These are phyloP conservation scores for Takifugu ocellatus DNA, from an alignment of 2,797 vertebrate genomes.

Conservation along the genomic window DNA sequence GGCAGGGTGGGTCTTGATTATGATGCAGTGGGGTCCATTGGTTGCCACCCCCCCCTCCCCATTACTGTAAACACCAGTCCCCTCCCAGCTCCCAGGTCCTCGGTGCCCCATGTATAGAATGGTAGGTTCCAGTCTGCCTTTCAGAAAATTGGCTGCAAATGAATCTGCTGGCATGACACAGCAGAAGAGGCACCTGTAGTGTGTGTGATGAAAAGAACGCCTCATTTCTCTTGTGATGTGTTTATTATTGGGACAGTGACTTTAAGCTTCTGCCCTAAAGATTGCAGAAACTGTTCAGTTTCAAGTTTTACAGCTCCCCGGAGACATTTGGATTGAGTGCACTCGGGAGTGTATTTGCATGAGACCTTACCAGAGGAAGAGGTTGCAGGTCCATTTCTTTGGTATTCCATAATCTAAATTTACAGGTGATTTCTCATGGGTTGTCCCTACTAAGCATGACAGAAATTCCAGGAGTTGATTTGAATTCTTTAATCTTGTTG, in stretches of 20 bases:
- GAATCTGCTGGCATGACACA: constrained; percentile 66
- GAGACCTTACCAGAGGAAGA: too few relatives aligned
- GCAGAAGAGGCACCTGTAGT: constrained; percentile 49
- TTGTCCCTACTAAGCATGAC: background rate
- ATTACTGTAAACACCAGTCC: background rate
- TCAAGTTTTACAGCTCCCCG: too few relatives aligned
- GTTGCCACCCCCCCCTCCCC: constrained; percentile 4
- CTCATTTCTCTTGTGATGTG: background rate
- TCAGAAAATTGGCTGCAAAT: constrained; percentile 56
- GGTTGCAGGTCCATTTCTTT: too few relatives aligned
- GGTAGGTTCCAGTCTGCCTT: constrained; percentile 83
- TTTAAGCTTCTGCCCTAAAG: too few relatives aligned
- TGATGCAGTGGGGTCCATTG: constrained; percentile 23
- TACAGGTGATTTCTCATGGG: background rate
- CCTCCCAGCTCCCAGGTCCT: constrained; percentile 24
- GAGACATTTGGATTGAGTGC: too few relatives aligned
- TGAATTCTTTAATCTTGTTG: constrained; percentile 17
- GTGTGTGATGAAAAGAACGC: constrained; percentile 29
- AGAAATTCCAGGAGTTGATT: background rate
- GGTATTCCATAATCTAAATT: too few relatives aligned
- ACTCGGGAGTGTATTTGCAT: too few relatives aligned
- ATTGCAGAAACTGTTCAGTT: too few relatives aligned
- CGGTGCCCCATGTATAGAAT: constrained; percentile 80
- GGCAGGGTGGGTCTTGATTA: constrained; percentile 50
- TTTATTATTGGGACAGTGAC: too few relatives aligned